These are phyloP conservation scores for Melieria omissa DNA, from an alignment of 2,888 invertebrate genomes.

Conservation along the genomic window DNA sequence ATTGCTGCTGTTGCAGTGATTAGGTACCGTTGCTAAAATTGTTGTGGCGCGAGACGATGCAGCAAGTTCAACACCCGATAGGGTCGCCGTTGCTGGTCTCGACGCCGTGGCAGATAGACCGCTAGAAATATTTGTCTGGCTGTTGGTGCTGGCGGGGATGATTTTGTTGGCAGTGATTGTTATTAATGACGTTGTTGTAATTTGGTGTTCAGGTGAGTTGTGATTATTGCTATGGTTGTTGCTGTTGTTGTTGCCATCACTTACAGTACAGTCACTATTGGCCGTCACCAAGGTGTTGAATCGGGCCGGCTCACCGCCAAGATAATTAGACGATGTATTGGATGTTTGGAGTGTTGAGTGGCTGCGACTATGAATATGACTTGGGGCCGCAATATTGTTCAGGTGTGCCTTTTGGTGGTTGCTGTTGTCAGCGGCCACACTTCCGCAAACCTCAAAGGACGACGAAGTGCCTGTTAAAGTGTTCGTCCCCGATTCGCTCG, in stretches of 20 bases:
- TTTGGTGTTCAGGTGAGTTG: constrained; percentile 5
- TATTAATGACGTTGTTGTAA: constrained; percentile 12
- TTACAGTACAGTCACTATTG: constrained; percentile 44
- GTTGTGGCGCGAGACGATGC: constrained; percentile 1
- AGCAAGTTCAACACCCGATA: neutral
- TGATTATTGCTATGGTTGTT: constrained; percentile 38
- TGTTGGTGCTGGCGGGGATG: constrained; percentile 9
- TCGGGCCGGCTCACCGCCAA: constrained; percentile 39
- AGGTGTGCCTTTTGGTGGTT: neutral
- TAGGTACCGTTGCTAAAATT: constrained; percentile 15
- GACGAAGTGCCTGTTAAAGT: neutral
- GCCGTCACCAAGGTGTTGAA: constrained; percentile 42
- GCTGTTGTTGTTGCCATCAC: constrained; percentile 40
- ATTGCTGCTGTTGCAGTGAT: constrained; percentile 4
- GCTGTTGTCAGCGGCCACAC: neutral
- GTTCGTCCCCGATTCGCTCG: neutral
- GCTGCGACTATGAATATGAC: constrained; percentile 14
- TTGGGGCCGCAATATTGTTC: no score
- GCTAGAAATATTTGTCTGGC: neutral
- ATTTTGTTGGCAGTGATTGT: constrained; percentile 8
- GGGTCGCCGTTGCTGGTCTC: constrained; percentile 21
- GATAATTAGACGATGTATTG: constrained; percentile 28
- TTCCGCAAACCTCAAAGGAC: neutral
- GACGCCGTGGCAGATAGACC: constrained; percentile 14
- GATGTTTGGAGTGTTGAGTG: constrained; percentile 22